phyloP scores from a whole-genome alignment of 2,888 invertebrate species.

The Lithosia quadra region DNA sequence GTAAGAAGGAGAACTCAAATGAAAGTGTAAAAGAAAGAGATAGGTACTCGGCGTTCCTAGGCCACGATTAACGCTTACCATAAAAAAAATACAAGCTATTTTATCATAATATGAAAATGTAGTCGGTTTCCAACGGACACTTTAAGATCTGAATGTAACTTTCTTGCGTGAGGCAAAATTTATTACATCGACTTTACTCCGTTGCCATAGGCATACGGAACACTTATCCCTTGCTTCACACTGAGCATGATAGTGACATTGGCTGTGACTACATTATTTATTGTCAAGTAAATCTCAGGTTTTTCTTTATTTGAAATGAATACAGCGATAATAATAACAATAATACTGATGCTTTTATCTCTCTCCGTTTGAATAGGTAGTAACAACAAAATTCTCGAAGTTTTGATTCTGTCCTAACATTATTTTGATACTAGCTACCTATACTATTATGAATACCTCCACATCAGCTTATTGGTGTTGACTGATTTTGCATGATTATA shows the following conservation, averaged over 20 bases:
- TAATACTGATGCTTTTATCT: background rate
- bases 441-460: too few species aligned
- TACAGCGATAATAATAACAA: background rate
- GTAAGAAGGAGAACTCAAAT: too few species aligned
- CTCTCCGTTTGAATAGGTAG: background rate
- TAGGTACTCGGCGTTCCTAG: background rate
- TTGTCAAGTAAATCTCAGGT: background rate
- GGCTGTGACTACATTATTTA: background rate
- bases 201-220: background rate
- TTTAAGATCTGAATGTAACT: constrained; percentile 4
- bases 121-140: background rate
- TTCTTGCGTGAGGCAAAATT: background rate
- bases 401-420: too few species aligned
- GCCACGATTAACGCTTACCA: too few species aligned
- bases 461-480: too few species aligned
- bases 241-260: background rate
- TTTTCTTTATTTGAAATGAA: background rate
- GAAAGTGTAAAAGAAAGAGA: too few species aligned
- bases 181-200: background rate
- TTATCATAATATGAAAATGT: too few species aligned
- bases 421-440: too few species aligned
- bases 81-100: background rate
- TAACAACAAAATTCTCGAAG: background rate
- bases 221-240: constrained; percentile 4
- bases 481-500: too few species aligned